Base-by-base conservation (phyloP, 2,113 vertebrate genomes). In the Cettia cetti region DNA sequence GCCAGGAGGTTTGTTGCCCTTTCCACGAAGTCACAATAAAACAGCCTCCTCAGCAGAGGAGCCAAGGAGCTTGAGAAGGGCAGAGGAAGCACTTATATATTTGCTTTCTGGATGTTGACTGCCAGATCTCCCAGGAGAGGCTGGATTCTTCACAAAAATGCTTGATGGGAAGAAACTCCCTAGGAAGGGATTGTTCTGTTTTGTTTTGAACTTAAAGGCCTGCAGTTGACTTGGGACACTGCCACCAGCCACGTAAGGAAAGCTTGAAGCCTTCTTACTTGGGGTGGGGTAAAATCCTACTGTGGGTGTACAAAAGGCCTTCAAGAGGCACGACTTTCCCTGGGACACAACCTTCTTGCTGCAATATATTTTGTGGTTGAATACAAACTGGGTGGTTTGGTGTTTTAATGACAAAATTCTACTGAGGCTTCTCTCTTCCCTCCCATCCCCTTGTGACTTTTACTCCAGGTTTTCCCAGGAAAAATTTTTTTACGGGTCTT, bases 111-210 rank as follows among this genome's bases (percentile, higher is more conserved):
- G n/a, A 71, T 80, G 93, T 75, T 83, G n/a, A 54, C 72, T 90
- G 92, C 87, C 94, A 95, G 78, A 81, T 94, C 90, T 95, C 93
- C 94, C 1, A 20, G 92, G 85, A 95, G 92, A 93, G 28, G 30
- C 8, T 95, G 84, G 84, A 85, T 40, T 59, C 39, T n/a, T 77
- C 59, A 81, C 93, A 96, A 96, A 94, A 96, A 97, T 94, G 75
- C 64, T 75, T 89, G 56, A 77, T 3, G 79, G 60, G 85, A 94
- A 97, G 86, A 95, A 96, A 91, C 50, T 79, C 75, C 70, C 50
- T 61, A 69, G 84, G 75, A 95, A 93, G 64, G 15, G 76, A 95
- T 90, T 96, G 92, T 92, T 95, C 86, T 83, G 42, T 52, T 94
- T 92, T 94, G 64, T 90, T 95, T 91, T 83, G 68, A 80, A 77